Evolutionary conservation across 2,797 vertebrate genomes (phyloP), one percentile per base, ranked within the genome.

Genomic region (Helicolenus hilgendorfi): DNA sequence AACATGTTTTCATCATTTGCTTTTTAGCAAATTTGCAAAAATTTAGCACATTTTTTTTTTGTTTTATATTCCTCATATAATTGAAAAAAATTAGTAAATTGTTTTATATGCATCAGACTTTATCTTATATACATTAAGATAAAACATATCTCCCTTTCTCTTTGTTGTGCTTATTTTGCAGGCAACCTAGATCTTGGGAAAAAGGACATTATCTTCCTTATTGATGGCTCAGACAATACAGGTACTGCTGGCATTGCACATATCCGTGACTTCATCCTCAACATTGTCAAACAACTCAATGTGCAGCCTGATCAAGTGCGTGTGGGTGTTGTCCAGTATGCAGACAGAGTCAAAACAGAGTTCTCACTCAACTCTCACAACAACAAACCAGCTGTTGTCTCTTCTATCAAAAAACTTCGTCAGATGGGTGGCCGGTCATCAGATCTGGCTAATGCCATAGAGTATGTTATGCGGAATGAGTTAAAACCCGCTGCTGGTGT

Each of bases 201-300:
- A 56, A 98, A 98, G 3, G 99, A 99, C 89, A 96, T 99, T 1
- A 96, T 99, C 77, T 99, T 99, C 92, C 98, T 99, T 3, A 97
- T 99, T 11, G 99, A 99, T 92, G 98, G 98, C 77, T 99, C 99
- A 0, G 97, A 98, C 11, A 95, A 18, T 0, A 97, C 98, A 11
- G 96, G 94, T 71, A 0, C 79, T 0, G 91, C 81, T 0, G 98
- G 98, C 26, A 87, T 98, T 0, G 98, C 97, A 45, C 97, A 99
- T 70, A 98, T 99, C 55, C 98, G 98, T 18, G 98, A 99, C 89
- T 99, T 99, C 79, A 97, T 99, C 14, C 64, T 94, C 75, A 97
- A 89, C 85, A 96, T 98, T 13, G 97, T 99, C 27, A 94, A 97
- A 63, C 98, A 98, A 85, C 97, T 99, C 8, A 96, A 98, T 0